Percentiles rank a stretch among this genome's conserved stretches.
phyloP scores from a whole-genome alignment of 2,888 invertebrate species.

The Drosophila nigricruria region DNA sequence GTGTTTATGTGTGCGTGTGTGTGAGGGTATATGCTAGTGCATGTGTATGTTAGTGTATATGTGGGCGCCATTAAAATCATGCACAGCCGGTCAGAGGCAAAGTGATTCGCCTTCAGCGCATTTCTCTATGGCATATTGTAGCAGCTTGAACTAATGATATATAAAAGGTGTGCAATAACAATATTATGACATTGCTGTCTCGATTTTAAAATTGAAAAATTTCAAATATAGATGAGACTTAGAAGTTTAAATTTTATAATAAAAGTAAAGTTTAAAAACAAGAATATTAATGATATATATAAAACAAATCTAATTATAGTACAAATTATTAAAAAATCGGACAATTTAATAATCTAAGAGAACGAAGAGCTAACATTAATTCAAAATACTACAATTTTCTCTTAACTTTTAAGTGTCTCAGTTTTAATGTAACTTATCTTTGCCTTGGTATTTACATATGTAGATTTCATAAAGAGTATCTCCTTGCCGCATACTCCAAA shows the following conservation, averaged over 20 bases:
- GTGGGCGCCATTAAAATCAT: slow-evolving; percentile 34
- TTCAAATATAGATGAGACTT: background rate
- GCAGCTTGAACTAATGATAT: background rate
- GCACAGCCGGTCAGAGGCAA: slow-evolving; percentile 34
- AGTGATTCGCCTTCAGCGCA: slow-evolving; percentile 44
- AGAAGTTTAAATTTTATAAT: background rate
- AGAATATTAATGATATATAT: too few species aligned
- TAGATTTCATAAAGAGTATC: background rate
- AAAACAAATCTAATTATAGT: too few species aligned
- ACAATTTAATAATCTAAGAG: too few species aligned
- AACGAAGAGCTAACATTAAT: too few species aligned
- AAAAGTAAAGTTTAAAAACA: background rate
- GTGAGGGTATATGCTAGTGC: background rate
- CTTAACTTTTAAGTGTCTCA: too few species aligned
- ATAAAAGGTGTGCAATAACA: background rate
- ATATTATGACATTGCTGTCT: background rate
- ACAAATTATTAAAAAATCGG: too few species aligned
- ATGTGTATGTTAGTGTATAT: slow-evolving; percentile 10
- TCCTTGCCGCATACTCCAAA: background rate
- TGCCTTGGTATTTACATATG: background rate
- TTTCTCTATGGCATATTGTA: slow-evolving; percentile 27
- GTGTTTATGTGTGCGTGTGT: slow-evolving; percentile 15
- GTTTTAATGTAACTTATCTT: background rate
- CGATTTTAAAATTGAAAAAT: background rate
- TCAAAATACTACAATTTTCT: too few species aligned